These are phyloP conservation scores for Pimpla rufipes DNA, from an alignment of 2,888 invertebrate species.

Conservation along the genomic window DNA sequence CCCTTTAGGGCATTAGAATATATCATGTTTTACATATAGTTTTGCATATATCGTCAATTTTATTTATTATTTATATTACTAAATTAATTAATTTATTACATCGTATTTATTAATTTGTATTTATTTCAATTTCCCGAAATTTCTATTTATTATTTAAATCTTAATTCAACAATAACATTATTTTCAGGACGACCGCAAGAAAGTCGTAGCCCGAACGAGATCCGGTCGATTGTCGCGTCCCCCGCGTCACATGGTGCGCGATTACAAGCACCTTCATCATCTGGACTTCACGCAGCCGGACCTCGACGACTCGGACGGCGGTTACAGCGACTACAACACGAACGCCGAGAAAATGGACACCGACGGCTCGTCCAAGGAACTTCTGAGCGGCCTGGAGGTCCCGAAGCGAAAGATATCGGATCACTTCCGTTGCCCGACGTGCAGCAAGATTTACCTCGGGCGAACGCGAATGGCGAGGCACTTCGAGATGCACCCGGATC, in stretches of 20 bases:
- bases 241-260: conserved; percentile 88
- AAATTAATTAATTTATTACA: too few species aligned
- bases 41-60: too few species aligned
- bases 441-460: conserved; percentile 89
- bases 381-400: conserved; percentile 80
- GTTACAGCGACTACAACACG: conserved; percentile 87
- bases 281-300: conserved; percentile 87
- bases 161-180: neutral
- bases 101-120: too few species aligned
- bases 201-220: conserved; percentile 86
- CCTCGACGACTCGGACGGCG: conserved; percentile 87
- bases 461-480: conserved; percentile 88
- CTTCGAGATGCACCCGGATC: conserved; percentile 88
- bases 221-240: conserved; percentile 88
- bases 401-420: conserved; percentile 86
- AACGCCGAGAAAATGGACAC: conserved; percentile 78
- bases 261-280: conserved; percentile 87
- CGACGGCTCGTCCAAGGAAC: conserved; percentile 79
- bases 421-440: conserved; percentile 88
- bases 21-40: too few species aligned
- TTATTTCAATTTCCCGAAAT: too few species aligned
- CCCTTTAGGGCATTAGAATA: too few species aligned
- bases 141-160: neutral
- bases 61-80: too few species aligned
- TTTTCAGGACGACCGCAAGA: conserved; percentile 85